Evolutionary conservation across 2,113 vertebrate species (phyloP), one percentile per base, ranked within the genome.

Genomic region (Hydrochoerus hydrochaeris): DNA sequence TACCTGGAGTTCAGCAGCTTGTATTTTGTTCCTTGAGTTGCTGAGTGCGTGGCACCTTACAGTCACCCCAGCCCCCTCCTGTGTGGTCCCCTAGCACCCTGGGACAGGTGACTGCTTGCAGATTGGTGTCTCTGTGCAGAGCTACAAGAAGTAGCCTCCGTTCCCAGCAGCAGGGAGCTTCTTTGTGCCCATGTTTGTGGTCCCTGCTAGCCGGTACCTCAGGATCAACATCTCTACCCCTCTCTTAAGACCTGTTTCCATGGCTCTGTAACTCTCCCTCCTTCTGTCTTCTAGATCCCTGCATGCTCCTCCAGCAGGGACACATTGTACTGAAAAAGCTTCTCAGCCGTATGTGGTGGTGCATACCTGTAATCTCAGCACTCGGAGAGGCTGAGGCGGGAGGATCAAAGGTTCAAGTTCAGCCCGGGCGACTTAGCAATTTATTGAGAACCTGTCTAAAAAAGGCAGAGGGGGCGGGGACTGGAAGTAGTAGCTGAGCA

Each of bases 1-100:
- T 87, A 82, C 84, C 91, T 83, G 69, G n/a, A 83, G 62, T 44
- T 80, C n/a, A n/a, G 41, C 32, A 71, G 89, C 88, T 87, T 90
- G 78, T 73, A 26, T 86, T 88, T 7, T 57, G 6, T 65, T 96
- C 63, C 85, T 83, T 58, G 82, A 54, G 63, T 78, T 46, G 1
- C 81, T 17, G 62, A 57, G 26, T 22, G 58, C n/a, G 54, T 38
- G 54, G 38, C 22, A 5, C 20, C 71, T 75, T 24, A 4, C 38
- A 75, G 71, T 44, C 73, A 46, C 41, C 26, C 20, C 12, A 41
- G 41, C 28, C 73, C 41, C 69, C 73, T 77, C 41, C 41, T 44
- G 24, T 30, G 41, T 26, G 41, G 73, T 77, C 73, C 73, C 16
- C 19, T 13, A 2, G 17, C 65, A 57, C 49, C 71, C 28, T 58